Percentiles rank a stretch among this genome's conserved stretches.
phyloP scores from a whole-genome alignment of 2,113 vertebrate species.

The Trichechus manatus region DNA sequence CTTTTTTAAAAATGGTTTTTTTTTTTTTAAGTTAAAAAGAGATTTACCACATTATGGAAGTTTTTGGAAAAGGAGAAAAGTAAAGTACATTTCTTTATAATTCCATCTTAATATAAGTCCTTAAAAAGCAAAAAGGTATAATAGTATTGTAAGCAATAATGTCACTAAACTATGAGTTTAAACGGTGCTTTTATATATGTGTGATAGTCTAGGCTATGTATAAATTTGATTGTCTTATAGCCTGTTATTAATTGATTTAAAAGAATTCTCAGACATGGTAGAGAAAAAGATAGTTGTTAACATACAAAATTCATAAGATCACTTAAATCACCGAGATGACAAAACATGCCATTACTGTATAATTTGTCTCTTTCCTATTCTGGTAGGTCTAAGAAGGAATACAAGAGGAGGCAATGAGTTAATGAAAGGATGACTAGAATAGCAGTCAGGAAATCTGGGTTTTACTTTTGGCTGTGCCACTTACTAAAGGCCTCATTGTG shows the following conservation, averaged over 20 bases:
- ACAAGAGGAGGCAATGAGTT: not conserved
- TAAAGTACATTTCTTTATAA: not conserved
- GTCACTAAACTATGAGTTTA: constrained; percentile 2
- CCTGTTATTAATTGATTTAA: constrained; percentile 14
- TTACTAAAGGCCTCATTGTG: constrained; percentile 51
- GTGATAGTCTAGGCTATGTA: not conserved
- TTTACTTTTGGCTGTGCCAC: constrained; percentile 9
- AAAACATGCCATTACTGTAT: constrained; percentile 21
- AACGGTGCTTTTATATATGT: not conserved
- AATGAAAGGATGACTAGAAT: not conserved
- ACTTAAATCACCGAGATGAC: constrained; percentile 49
- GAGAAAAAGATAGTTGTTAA: not conserved
- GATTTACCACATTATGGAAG: not conserved
- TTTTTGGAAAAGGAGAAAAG: not conserved
- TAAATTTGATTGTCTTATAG: not conserved
- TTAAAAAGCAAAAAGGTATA: constrained; percentile 14
- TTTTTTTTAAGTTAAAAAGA: not conserved
- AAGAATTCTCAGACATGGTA: not conserved
- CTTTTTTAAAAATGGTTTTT: not conserved
- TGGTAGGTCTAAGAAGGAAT: not conserved
- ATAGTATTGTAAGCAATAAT: not conserved
- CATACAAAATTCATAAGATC: constrained; percentile 21
- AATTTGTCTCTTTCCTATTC: not conserved
- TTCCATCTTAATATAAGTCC: not conserved
- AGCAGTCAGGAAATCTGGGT: constrained; percentile 40